Base-by-base conservation (phyloP, 1,140 invertebrate species). In the Drosophila kikkawai region DNA sequence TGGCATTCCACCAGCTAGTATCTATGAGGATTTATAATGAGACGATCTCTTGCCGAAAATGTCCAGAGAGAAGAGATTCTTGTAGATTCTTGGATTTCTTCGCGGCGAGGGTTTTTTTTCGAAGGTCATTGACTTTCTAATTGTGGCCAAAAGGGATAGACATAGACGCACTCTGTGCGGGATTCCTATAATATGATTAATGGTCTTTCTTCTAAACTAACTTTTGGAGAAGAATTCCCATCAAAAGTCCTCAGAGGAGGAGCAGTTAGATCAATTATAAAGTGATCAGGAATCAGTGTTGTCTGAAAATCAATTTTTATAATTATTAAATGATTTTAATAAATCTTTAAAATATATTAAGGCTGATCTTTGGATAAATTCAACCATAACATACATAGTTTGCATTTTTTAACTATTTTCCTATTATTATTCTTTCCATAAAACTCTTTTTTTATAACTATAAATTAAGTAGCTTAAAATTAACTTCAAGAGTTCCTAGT, bases 11-110 rank as follows among this genome's bases (percentile, higher is more conserved):
- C 53, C 59, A 55, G 45, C 67, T 48, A 53, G 50, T 58, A 44
- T 78, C 60, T 64, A 56, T 66, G 84, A 88, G 84, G 84, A 88
- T 88, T 88, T 90, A 90, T 88, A 88, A 81, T 80, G 84, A 79
- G 80, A 29, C 75, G 39, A 77, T 56, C 64, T 73, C 42, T 90
- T 84, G 84, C 84, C 84, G 84, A 88, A 88, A 88, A 90, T 75
- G 84, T 88, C 84, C 84, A 81, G 80, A 88, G 69, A 86, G 78
- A 9, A 12, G 15, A 51, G 29, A 51, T 17, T 51, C 48, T 29
- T 19, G 34, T 12, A 67, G 64, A 61, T 47, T 75, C 70, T 44
- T 19, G 61, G 45, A 50, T 53, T 47, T 75, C 69, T 44, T 48
- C 12, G 65, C 36, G 50, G 59, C 65, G 42, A 47, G 37, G 44